Evolutionary conservation across 2,888 invertebrate species (phyloP), one percentile per base, ranked within the genome.

Genomic region (Incurvaria masculella): DNA sequence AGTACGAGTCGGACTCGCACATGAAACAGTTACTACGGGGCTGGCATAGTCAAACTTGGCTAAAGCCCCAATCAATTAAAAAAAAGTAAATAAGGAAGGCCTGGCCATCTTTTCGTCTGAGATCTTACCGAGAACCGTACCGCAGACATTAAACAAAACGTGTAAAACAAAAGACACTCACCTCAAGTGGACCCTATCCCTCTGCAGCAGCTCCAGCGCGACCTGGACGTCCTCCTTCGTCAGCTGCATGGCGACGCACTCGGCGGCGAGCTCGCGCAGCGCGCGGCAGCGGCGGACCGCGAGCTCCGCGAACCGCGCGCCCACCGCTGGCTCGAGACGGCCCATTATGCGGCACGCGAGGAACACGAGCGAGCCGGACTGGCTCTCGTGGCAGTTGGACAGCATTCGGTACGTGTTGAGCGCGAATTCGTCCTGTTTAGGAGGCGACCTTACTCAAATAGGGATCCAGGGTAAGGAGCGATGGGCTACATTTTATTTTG

Each of bases 281-380:
- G 84, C 73, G 59, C 84, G 86, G 40, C 89, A 81, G 54, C 88
- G 80, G 19, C 85, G 79, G 61, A 87, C 85, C 0, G 88, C 88
- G 48, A 93, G 78, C 57, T 84, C 84, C n/a, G 87, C 85, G 44
- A 70, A 78, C 48, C 73, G 63, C 0, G 63, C 59, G 19, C 72
- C 72, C 1, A 72, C 55, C 1, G 76, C 63, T 0, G 76, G 72
- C 47, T 88, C 87, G 60, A 85, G 69, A 53, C 88, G 81, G 1
- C 87, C 84, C 23, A 89, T 78, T 51, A 89, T 85, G 20, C 84
- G 82, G 42, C 86, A 85, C 27, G 82, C 80, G 18, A 91, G 72
- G 53, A 92, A 82, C 41, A 93, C 70, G 14, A 92, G 72, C 0
- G 86, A 78, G 1, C 92, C 91, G 17, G 88, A 88, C 63, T 91